Evolutionary conservation across 2,888 invertebrate species (phyloP).

Genomic region (Stratiomys singularior): DNA sequence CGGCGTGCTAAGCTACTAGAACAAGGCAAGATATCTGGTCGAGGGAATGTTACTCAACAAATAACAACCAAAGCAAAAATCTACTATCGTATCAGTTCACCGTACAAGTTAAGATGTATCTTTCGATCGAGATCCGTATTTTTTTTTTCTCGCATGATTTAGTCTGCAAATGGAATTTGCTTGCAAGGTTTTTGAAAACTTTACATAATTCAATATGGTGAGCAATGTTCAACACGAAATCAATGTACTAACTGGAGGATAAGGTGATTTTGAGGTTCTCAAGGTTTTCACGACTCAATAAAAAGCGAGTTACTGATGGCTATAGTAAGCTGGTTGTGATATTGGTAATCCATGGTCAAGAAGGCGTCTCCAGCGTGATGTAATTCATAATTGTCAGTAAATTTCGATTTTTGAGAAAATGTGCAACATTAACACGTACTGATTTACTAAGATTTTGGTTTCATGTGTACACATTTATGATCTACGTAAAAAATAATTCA

Average conservation of each 20-base stretch:
- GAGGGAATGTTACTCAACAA: slow-evolving; percentile 2
- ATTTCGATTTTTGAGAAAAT: too few species aligned
- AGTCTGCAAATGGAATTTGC: not conserved
- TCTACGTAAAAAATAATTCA: too few species aligned
- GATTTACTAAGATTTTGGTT: too few species aligned
- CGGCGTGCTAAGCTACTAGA: not conserved
- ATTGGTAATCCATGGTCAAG: too few species aligned
- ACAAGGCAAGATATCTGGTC: not conserved
- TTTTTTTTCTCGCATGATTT: slow-evolving; percentile 14
- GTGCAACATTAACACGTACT: too few species aligned
- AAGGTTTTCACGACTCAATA: not conserved
- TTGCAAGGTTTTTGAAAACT: slow-evolving; percentile 16
- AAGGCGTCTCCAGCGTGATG: too few species aligned
- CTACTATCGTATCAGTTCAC: not conserved
- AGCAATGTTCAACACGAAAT: not conserved
- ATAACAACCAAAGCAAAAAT: not conserved
- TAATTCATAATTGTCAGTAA: too few species aligned
- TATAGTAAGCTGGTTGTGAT: too few species aligned
- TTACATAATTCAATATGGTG: slow-evolving; percentile 7
- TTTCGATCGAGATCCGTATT: not conserved
- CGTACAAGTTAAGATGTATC: not conserved
- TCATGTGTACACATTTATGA: too few species aligned
- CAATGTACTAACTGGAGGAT: not conserved
- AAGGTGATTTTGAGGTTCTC: not conserved
- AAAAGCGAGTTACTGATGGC: too few species aligned